Percentiles rank a stretch among this genome's conserved stretches.
Conservation (phyloP, 1,140 invertebrate genomes). For the Fopius arisanus region DNA sequence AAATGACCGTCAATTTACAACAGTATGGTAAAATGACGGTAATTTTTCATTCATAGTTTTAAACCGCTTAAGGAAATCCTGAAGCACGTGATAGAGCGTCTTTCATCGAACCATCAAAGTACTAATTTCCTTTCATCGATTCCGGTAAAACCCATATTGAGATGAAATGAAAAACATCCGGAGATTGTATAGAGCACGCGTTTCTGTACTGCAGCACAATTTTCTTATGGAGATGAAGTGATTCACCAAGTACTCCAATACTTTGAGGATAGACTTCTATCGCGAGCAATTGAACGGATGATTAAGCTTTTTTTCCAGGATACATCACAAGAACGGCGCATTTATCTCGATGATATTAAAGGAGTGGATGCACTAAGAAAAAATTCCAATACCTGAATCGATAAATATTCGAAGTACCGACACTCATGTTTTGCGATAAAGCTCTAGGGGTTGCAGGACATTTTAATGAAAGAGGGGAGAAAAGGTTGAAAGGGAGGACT, state of each 20-base stretch:
- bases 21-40: no score
- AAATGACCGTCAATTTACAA: no score
- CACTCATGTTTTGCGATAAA: no score
- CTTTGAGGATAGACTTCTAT: background rate
- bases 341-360: background rate
- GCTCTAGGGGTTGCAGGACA: background rate
- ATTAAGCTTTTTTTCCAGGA: background rate
- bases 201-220: background rate
- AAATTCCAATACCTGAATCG: no score
- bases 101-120: background rate
- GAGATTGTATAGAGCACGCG: background rate
- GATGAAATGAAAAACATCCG: background rate
- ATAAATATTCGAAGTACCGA: no score
- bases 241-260: background rate
- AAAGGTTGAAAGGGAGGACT: background rate
- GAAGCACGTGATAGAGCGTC: background rate
- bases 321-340: background rate
- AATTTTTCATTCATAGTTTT: background rate
- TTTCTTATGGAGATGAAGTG: background rate
- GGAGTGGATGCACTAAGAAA: background rate
- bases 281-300: background rate
- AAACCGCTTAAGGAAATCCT: background rate
- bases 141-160: background rate
- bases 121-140: background rate
- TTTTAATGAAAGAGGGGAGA: background rate